Evolutionary conservation across 2,888 invertebrate species (phyloP).

Genomic region (Volucella inanis): DNA sequence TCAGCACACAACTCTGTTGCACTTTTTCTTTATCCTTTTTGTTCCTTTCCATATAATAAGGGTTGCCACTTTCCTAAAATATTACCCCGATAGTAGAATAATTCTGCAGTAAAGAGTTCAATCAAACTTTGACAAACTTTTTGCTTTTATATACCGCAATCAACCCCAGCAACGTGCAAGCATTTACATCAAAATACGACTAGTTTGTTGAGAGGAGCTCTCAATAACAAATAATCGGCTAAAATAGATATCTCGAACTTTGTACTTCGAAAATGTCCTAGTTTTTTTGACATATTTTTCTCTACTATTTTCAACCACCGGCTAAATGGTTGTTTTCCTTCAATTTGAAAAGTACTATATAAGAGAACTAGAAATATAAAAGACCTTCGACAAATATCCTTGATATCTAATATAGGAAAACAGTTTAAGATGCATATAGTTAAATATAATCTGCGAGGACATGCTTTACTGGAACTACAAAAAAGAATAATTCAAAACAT

Average conservation of each 20-base stretch:
- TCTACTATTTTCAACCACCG: slow-evolving; percentile 21
- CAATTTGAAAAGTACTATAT: slow-evolving; percentile 14
- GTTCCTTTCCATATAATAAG: too few relatives aligned
- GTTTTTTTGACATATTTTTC: background rate
- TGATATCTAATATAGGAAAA: background rate
- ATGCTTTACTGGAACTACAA: slow-evolving; percentile 1
- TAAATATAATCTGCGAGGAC: background rate
- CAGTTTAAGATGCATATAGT: slow-evolving; percentile 1
- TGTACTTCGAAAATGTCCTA: slow-evolving; percentile 21
- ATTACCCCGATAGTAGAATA: too few relatives aligned
- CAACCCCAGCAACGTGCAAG: background rate
- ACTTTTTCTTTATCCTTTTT: too few relatives aligned
- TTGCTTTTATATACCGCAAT: background rate
- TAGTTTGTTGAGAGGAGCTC: background rate
- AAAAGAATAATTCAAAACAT: slow-evolving; percentile 12
- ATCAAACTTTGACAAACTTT: too few relatives aligned
- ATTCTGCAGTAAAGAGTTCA: too few relatives aligned
- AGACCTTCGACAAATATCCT: slow-evolving; percentile 17
- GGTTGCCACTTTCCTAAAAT: too few relatives aligned
- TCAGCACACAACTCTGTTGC: too few relatives aligned
- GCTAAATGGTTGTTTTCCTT: slow-evolving; percentile 25
- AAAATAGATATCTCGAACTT: slow-evolving; percentile 9
- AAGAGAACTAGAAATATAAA: too few relatives aligned
- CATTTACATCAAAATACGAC: background rate
- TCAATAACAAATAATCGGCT: slow-evolving; percentile 30